phyloP scores from a whole-genome alignment of 1,140 invertebrate genomes.

The Drosophila eugracilis region DNA sequence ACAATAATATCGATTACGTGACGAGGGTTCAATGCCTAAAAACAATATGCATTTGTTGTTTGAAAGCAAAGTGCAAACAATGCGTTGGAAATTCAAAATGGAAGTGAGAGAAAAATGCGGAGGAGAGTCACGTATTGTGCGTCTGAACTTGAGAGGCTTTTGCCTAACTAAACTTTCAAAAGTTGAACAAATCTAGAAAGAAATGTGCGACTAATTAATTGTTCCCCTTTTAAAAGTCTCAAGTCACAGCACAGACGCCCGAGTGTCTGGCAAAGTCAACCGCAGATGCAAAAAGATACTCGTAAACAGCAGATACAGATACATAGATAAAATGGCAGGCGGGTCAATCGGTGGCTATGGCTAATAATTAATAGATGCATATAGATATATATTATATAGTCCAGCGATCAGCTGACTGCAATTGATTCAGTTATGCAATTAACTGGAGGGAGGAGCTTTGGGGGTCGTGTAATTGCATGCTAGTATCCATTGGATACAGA shows the following conservation, averaged over 20 bases:
- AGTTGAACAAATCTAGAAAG: too few species aligned
- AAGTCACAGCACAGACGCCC: slow-evolving; percentile 14
- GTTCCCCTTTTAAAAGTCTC: not conserved
- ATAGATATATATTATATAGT: not conserved
- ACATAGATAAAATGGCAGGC: slow-evolving; percentile 1
- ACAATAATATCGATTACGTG: slow-evolving; percentile 57
- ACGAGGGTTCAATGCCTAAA: slow-evolving; percentile 41
- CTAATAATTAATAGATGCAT: slow-evolving; percentile 42
- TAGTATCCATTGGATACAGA: slow-evolving; percentile 21
- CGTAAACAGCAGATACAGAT: not conserved
- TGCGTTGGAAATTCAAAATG: slow-evolving; percentile 12
- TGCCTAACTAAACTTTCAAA: not conserved
- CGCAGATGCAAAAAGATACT: slow-evolving; percentile 25
- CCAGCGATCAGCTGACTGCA: slow-evolving; percentile 28
- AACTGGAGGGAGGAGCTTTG: slow-evolving; percentile 18
- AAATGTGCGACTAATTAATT: not conserved
- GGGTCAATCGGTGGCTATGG: slow-evolving; percentile 2
- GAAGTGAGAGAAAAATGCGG: slow-evolving; percentile 2
- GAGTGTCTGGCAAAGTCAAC: slow-evolving; percentile 19
- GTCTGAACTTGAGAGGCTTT: not conserved
- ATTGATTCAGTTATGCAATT: slow-evolving; percentile 45
- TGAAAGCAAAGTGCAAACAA: slow-evolving; percentile 11
- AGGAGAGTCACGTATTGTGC: slow-evolving; percentile 4
- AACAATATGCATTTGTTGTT: slow-evolving; percentile 16
- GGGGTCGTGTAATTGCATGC: slow-evolving; percentile 26